These are phyloP conservation scores for Eupithecia pulchellata DNA, from an alignment of 2,888 invertebrate genomes.

Conservation along the genomic window DNA sequence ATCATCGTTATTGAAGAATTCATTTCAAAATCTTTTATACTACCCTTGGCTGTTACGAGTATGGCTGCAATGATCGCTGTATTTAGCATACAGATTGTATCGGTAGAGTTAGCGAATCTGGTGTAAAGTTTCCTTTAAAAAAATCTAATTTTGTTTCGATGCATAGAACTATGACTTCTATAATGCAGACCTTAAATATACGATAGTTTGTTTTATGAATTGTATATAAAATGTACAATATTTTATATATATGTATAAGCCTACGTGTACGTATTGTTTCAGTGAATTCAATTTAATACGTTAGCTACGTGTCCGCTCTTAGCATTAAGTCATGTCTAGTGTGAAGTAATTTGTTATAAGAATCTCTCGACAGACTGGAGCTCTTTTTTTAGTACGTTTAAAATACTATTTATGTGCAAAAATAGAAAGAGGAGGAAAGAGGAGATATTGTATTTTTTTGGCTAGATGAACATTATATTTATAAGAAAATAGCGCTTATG, in stretches of 20 bases:
- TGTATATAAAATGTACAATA: not conserved
- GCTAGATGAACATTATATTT: not conserved
- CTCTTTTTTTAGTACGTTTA: not conserved
- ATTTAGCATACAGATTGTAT: no score
- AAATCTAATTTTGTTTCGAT: no score
- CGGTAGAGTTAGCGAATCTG: not conserved
- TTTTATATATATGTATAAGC: not conserved
- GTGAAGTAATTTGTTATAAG: not conserved
- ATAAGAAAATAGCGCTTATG: not conserved
- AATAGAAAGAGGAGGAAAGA: no score
- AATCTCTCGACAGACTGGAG: not conserved
- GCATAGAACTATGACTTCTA: not conserved
- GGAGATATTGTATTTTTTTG: not conserved
- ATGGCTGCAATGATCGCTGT: no score
- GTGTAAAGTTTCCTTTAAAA: not conserved
- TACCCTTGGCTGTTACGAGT: no score
- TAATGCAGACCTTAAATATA: not conserved
- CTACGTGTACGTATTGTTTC: constrained; percentile 20
- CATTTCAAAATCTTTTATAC: no score
- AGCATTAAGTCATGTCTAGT: not conserved
- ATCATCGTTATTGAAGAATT: no score
- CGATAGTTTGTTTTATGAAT: not conserved
- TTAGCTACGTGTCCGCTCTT: not conserved
- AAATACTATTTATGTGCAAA: not conserved
- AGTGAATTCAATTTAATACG: constrained; percentile 10